Base-by-base conservation (phyloP, 2,888 invertebrate species). In the Drosophila kokeensis region DNA sequence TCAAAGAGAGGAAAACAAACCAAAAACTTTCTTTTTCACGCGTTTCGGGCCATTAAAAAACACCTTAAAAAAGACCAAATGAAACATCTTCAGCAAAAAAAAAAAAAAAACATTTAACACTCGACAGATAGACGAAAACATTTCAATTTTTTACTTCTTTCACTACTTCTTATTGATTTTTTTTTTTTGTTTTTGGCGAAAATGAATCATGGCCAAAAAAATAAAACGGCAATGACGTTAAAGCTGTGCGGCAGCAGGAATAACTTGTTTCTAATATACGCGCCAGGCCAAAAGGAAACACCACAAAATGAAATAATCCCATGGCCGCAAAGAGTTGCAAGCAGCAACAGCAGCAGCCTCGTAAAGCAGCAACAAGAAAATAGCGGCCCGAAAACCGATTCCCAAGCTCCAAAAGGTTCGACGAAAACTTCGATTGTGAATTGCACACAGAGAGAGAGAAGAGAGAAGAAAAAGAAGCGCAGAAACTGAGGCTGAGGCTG, bases 261-360 rank as follows among this genome's bases (percentile, higher is more conserved):
- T 86, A 87, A 86, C 86, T 85, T 82, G 90, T 86, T 88, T 87
- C 91, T 89, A 89, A 87, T 79, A 81, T 84, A 77, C 85, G 77
- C 70, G 70, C 69, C 71, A 75, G 62, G 61, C 76, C 74, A 88
- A 88, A 90, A 85, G 90, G 87, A 88, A 89, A 87, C 82, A 88
- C 90, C 87, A 88, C 90, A 90, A 90, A 88, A 90, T 90, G 89
- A 88, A 90, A 88, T 86, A 90, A 90, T 89, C 90, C 90, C 90
- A 90, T 91, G 91, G 90, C 80, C 90, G 73, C 78, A 59, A 72
- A 73, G 66, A 66, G 66, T 36, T 72, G 66, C 63, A 24, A 45
- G 24, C 45, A 45, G 13, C 21, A 45, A 21, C 42, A 21, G 42
- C 42, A 21, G 69, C 86, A 82, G 54, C 85, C 65, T 67, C 71